phyloP scores from a whole-genome alignment of 2,797 vertebrate genomes.

The Coregonus ussuriensis region DNA sequence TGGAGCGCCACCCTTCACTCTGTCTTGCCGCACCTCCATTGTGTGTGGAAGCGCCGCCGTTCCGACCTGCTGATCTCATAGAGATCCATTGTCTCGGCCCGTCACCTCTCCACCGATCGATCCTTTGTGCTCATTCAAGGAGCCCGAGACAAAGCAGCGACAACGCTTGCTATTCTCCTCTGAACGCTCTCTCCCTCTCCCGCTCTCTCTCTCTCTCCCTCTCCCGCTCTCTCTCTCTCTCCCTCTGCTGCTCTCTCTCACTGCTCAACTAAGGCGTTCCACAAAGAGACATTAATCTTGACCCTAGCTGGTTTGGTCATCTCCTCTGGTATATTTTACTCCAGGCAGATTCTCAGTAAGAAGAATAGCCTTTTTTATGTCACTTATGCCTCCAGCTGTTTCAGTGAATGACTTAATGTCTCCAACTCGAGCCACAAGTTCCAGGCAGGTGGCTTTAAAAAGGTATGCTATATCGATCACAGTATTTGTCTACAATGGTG shows the following conservation, averaged over 20 bases:
- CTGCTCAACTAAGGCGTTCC: constrained; percentile 12
- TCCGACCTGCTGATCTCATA: constrained; percentile 59
- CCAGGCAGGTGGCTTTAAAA: constrained; percentile 40
- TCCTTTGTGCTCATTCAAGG: constrained; percentile 69
- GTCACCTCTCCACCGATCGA: constrained; percentile 62
- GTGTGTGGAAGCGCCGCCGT: constrained; percentile 46
- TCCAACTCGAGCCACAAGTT: constrained; percentile 14
- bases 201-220: constrained; percentile 20
- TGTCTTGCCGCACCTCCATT: constrained; percentile 32
- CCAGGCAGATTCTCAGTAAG: not conserved
- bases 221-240: constrained; percentile 17
- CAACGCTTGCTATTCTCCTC: constrained; percentile 36
- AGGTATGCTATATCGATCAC: constrained; percentile 34
- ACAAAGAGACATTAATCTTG: constrained; percentile 48
- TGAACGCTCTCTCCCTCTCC: constrained; percentile 21
- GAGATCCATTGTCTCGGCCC: constrained; percentile 54
- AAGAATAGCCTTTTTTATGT: constrained; percentile 18
- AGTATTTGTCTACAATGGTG: not conserved
- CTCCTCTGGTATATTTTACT: constrained; percentile 14
- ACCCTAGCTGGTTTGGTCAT: constrained; percentile 21
- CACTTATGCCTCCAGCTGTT: constrained; percentile 45
- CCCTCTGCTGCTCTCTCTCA: constrained; percentile 11
- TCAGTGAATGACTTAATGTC: constrained; percentile 23
- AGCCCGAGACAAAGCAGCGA: constrained; percentile 59
- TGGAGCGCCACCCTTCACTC: constrained; percentile 20